These are phyloP conservation scores for Thysanoteuthis rhombus DNA, from an alignment of 2,888 invertebrate genomes.

Conservation along the genomic window DNA sequence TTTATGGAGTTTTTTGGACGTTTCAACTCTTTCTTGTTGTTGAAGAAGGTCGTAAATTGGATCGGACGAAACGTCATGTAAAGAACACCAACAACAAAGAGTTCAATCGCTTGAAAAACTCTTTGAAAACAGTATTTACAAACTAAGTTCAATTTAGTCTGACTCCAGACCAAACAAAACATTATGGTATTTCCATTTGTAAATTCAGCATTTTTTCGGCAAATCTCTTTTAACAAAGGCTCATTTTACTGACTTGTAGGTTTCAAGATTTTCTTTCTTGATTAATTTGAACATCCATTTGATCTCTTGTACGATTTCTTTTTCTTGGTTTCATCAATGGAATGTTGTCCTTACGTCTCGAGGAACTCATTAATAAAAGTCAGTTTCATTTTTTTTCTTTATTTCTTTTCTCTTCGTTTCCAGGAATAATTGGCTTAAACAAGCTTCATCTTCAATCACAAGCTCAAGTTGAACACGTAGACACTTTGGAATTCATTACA, in stretches of 20 bases:
- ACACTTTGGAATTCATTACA: slow-evolving; percentile 42
- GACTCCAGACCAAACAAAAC: not conserved
- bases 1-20: too few relatives aligned
- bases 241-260: not conserved
- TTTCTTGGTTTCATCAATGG: not conserved
- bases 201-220: not conserved
- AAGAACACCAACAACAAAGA: too few relatives aligned
- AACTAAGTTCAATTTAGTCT: not conserved
- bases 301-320: not conserved
- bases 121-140: too few relatives aligned
- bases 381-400: not conserved
- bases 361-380: not conserved
- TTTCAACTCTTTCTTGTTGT: too few relatives aligned
- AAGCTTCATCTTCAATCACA: slow-evolving; percentile 45
- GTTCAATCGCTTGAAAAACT: too few relatives aligned
- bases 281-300: not conserved
- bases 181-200: not conserved
- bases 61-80: too few relatives aligned
- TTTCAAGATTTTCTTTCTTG: not conserved
- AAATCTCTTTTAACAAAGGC: not conserved
- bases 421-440: slow-evolving; percentile 47
- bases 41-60: too few relatives aligned
- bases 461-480: slow-evolving; percentile 42
- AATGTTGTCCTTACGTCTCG: not conserved
- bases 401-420: not conserved